These are phyloP conservation scores for Hystrix cristata DNA, from an alignment of 2,113 vertebrate species.

Conservation along the genomic window DNA sequence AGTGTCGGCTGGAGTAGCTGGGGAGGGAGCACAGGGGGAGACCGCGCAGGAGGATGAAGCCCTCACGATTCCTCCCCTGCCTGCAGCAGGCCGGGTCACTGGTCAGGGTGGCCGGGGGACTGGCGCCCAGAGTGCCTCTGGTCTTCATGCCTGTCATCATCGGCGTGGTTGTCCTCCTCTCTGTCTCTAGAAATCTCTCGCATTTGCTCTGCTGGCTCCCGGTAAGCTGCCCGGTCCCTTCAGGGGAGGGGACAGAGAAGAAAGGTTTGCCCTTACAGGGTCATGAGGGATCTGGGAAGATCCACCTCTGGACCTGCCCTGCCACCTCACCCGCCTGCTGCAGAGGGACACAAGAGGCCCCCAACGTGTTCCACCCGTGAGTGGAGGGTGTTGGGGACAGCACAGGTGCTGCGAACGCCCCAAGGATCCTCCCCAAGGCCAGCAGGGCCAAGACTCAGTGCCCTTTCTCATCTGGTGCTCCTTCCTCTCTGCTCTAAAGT, in stretches of 20 bases:
- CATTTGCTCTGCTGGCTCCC: conserved; percentile 25
- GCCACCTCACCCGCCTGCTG: rapidly evolving
- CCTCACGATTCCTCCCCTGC: rapidly evolving
- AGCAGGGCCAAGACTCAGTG: background rate
- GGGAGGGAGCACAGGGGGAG: background rate
- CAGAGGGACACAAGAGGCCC: background rate
- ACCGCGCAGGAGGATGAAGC: rapidly evolving
- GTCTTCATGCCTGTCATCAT: rapidly evolving
- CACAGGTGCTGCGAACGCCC: background rate
- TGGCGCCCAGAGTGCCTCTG: rapidly evolving
- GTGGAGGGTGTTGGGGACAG: background rate
- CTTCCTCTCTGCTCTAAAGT: background rate
- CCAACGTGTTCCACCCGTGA: rapidly evolving
- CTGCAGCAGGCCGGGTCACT: background rate
- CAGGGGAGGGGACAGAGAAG: background rate
- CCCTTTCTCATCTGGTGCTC: background rate
- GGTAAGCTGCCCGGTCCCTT: conserved; percentile 62
- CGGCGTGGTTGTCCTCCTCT: background rate
- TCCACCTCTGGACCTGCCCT: background rate
- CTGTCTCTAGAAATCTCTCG: background rate
- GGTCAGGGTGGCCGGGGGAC: background rate
- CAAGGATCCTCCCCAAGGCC: background rate
- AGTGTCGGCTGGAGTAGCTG: rapidly evolving
- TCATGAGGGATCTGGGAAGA: background rate
- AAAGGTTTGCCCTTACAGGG: background rate